Conservation (phyloP, 1,140 invertebrate species). For the Sitobion miscanthi region DNA sequence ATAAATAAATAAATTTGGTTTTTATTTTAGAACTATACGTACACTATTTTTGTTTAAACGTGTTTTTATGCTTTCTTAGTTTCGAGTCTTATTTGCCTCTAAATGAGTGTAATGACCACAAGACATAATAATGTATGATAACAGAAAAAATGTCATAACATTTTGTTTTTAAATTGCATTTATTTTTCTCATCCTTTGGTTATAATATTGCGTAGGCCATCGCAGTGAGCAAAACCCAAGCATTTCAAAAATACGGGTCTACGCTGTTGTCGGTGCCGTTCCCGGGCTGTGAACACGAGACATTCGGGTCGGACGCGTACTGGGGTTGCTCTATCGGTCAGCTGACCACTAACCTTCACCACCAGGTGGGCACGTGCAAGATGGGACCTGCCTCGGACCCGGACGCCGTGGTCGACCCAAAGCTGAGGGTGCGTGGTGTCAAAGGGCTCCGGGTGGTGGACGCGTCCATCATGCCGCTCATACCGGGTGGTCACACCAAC, state of each 20-base stretch:
- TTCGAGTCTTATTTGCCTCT: not conserved
- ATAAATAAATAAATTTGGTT: not conserved
- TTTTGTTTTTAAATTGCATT: not conserved
- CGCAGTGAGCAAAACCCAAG: conserved; percentile 67
- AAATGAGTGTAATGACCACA: not conserved
- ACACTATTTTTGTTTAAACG: not conserved
- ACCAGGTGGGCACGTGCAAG: conserved; percentile 64
- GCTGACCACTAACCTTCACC: conserved; percentile 60
- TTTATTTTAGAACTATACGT: not conserved
- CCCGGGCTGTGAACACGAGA: conserved; percentile 58
- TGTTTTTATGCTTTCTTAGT: not conserved
- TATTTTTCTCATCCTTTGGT: not conserved
- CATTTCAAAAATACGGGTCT: conserved; percentile 66
- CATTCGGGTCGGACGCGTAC: conserved; percentile 63
- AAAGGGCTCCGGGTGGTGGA: conserved; percentile 59
- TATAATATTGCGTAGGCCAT: conserved; percentile 63
- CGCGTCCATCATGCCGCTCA: conserved; percentile 65
- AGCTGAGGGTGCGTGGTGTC: conserved; percentile 59
- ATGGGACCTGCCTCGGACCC: conserved; percentile 63
- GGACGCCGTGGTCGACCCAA: conserved; percentile 61
- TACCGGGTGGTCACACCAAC: conserved; percentile 65
- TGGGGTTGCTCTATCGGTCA: conserved; percentile 62
- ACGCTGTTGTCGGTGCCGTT: conserved; percentile 57
- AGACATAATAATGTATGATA: not conserved
- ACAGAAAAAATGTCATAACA: not conserved